Evolutionary conservation across 2,888 invertebrate species (phyloP).

Genomic region (Carabus problematicus): DNA sequence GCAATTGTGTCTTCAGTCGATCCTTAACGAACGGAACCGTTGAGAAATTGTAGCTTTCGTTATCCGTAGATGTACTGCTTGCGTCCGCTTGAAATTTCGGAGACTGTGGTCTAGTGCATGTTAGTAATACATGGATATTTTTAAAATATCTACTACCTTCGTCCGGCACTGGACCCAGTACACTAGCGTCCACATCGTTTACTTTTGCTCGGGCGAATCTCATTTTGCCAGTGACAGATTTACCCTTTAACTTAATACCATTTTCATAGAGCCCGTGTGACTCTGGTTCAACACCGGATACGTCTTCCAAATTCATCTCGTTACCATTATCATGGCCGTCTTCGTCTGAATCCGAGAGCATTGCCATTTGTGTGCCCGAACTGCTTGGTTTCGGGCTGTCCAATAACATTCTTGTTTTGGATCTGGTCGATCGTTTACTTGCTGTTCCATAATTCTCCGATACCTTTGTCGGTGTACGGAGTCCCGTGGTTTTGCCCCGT

Average conservation of each 20-base stretch:
- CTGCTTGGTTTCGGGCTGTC: slow-evolving; percentile 64
- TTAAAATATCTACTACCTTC: slow-evolving; percentile 62
- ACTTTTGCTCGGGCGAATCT: slow-evolving; percentile 62
- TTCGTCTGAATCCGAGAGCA: slow-evolving; percentile 40
- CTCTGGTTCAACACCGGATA: slow-evolving; percentile 64
- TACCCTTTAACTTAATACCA: slow-evolving; percentile 48
- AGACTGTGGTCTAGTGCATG: slow-evolving; percentile 60
- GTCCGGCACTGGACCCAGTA: slow-evolving; percentile 64
- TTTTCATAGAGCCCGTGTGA: slow-evolving; percentile 57
- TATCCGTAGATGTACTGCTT: slow-evolving; percentile 57
- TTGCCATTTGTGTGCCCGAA: slow-evolving; percentile 55
- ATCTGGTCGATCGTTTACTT: slow-evolving; percentile 56
- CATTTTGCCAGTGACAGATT: slow-evolving; percentile 63
- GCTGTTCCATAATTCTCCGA: slow-evolving; percentile 59
- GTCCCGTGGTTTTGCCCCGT: slow-evolving; percentile 48
- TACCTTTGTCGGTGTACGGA: slow-evolving; percentile 24
- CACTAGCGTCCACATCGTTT: slow-evolving; percentile 61
- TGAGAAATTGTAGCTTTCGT: slow-evolving; percentile 64
- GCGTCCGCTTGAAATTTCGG: slow-evolving; percentile 35
- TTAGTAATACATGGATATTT: slow-evolving; percentile 66
- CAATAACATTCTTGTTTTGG: slow-evolving; percentile 60
- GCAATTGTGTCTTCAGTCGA: slow-evolving; percentile 67
- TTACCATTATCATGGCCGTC: slow-evolving; percentile 46
- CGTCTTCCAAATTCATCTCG: slow-evolving; percentile 56
- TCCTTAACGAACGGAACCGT: slow-evolving; percentile 63